These are phyloP conservation scores for Apaloderma vittatum DNA, from an alignment of 2,113 vertebrate species.

Conservation along the genomic window DNA sequence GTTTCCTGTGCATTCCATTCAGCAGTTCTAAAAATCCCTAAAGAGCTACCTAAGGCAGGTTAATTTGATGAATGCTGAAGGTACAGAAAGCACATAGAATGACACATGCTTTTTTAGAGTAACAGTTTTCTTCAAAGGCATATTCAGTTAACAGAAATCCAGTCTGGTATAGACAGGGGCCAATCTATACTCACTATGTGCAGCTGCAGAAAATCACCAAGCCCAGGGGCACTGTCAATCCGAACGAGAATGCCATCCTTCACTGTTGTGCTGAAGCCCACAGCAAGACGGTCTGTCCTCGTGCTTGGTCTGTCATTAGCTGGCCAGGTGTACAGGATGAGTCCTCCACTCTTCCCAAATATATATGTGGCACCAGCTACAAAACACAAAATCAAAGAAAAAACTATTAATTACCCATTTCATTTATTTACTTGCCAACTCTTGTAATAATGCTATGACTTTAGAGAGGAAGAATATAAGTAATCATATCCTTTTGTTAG, in stretches of 20 bases:
- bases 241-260: slow-evolving; percentile 96
- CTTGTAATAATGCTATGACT: neutral
- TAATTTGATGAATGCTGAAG: neutral
- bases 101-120: neutral
- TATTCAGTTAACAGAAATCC: neutral
- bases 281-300: slow-evolving; percentile 92
- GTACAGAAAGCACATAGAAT: rapidly evolving
- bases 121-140: neutral
- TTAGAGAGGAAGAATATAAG: neutral
- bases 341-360: slow-evolving; percentile 95
- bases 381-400: slow-evolving; percentile 26
- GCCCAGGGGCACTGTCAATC: slow-evolving; percentile 94
- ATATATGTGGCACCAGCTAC: slow-evolving; percentile 96
- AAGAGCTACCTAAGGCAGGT: neutral
- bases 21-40: neutral
- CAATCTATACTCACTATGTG: slow-evolving; percentile 90
- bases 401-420: neutral
- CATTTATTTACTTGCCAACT: neutral
- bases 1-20: neutral
- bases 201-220: slow-evolving; percentile 97
- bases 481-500: neutral
- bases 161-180: neutral
- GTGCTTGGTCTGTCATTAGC: slow-evolving; percentile 96
- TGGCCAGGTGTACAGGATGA: slow-evolving; percentile 97
- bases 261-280: slow-evolving; percentile 87